Evolutionary conservation across 1,140 invertebrate genomes (phyloP), one percentile per base, ranked within the genome.

Genomic region (Bombus confusus): DNA sequence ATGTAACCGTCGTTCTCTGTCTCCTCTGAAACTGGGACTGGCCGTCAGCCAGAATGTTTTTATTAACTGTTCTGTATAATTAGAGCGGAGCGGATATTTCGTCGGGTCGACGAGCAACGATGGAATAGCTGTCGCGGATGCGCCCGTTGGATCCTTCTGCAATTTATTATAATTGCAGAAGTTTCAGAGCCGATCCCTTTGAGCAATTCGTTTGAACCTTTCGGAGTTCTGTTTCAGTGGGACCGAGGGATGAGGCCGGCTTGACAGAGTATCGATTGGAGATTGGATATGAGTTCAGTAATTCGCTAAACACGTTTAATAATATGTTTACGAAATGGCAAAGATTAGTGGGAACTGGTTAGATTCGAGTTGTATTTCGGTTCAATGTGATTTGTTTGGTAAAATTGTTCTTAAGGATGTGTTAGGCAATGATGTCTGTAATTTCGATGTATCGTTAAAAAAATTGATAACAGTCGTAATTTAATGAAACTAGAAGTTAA

Each of bases 21-120:
- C 59, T 57, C 18, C 47, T 68, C 37, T n/a, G n/a, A 41, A 76
- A 89, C 66, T 18, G 59, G 15, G 34, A 77, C 59, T 90, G 88
- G 88, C 88, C 28, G 13, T n/a, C 47, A 28, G 83, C 88, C 88
- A 90, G 83, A 89, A 78, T 82, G 78, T 90, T 90, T 89, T 89
- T 90, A 90, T 90, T 89, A 89, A 89, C 86, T 87, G 77, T 37
- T 73, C 73, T 59, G 73, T 85, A 84, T 90, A 90, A 90, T 89
- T 90, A 80, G 79, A 85, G 47, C 59, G 28, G 62, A 68, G 34
- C 77, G 82, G 74, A 85, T 81, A 64, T 89, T 88, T 66, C 79
- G 62, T 52, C 28, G 77, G 64, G 57, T 39, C 75, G 59, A 47
- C 39, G n/a, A 84, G 34, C 62, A 59, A 47, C 78, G 57, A 31